Conservation (phyloP, 2,888 invertebrate genomes). For the Mythimna pallens region DNA sequence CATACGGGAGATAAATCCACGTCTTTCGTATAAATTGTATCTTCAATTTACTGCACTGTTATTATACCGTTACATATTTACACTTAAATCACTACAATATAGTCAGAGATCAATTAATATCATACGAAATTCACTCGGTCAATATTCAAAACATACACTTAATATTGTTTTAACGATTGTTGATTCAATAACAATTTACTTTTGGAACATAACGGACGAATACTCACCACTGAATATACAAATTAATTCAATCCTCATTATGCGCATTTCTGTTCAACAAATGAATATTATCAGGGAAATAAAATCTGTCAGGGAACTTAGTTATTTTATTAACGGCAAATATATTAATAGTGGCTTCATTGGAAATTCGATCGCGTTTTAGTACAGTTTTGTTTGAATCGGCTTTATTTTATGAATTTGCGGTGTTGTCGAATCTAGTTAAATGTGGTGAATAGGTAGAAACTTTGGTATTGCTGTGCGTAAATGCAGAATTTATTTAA, state of each 20-base stretch:
- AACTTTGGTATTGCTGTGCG: conserved; percentile 32
- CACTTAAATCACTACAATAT: conserved; percentile 32
- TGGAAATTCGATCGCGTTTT: conserved; percentile 52
- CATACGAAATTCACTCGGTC: conserved; percentile 37
- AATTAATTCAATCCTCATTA: conserved; percentile 70
- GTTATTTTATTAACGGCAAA: conserved; percentile 45
- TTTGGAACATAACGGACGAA: conserved; percentile 27
- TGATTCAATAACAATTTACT: conserved; percentile 51
- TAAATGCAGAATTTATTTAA: conserved; percentile 38
- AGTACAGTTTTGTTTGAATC: conserved; percentile 50
- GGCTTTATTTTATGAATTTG: conserved; percentile 50
- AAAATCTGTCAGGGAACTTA: conserved; percentile 52
- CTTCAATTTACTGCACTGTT: conserved; percentile 44
- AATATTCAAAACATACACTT: conserved; percentile 39
- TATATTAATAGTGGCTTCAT: conserved; percentile 51
- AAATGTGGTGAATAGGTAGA: conserved; percentile 30
- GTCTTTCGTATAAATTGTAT: conserved; percentile 38
- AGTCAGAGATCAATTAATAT: conserved; percentile 41
- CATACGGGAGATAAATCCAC: conserved; percentile 40
- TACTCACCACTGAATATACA: conserved; percentile 25
- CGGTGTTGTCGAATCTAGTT: conserved; percentile 38
- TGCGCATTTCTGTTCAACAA: conserved; percentile 56
- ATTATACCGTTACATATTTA: conserved; percentile 44
- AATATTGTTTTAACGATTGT: conserved; percentile 40
- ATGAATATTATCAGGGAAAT: conserved; percentile 64